Evolutionary conservation across 2,888 invertebrate genomes (phyloP), one percentile per base, ranked within the genome.

Genomic region (Erebia aethiops): DNA sequence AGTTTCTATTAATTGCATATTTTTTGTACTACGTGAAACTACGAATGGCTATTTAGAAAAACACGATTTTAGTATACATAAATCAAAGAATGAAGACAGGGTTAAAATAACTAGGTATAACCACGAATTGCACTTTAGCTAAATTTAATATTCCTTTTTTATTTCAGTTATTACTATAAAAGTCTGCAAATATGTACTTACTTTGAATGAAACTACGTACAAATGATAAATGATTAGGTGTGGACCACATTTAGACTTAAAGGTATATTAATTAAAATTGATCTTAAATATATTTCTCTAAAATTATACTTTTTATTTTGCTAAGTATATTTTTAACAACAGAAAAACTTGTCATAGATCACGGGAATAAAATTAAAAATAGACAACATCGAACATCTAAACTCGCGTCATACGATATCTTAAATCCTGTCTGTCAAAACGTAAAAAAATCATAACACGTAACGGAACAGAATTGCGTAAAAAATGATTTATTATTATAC

Each of bases 341-440:
- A 52, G 68, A 60, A 61, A 71, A 72, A 67, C 57, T 67, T 46
- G 60, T 71, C 63, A 71, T 74, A 74, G 74, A 74, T 72, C 75
- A 69, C 72, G 72, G 71, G 74, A 71, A 71, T 73, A 62, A 70
- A 69, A 84, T 81, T 84, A 83, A 83, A 81, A 79, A 80, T 81
- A 82, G 79, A 76, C 79, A 81, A 76, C 82, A 81, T 78, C 82
- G 82, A 82, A 80, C 79, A 77, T 78, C 72, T 76, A 78, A 79
- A 79, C 80, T 72, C 63, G 67, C 77, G 90, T 81, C 80, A 91
- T 80, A 78, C 82, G 91, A 92, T 80, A 89, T 87, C 80, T 74
- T 70, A 87, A 84, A 89, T 91, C 89, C 91, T 89, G 90, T 81
- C 82, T 87, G 90, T 87, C 88, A 87, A 82, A 80, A 86, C 72